A percentile compares a stretch with the other conserved stretches of the same genome.
These are phyloP conservation scores for Tinea semifulvella DNA, from an alignment of 2,888 invertebrate genomes.

Conservation along the genomic window DNA sequence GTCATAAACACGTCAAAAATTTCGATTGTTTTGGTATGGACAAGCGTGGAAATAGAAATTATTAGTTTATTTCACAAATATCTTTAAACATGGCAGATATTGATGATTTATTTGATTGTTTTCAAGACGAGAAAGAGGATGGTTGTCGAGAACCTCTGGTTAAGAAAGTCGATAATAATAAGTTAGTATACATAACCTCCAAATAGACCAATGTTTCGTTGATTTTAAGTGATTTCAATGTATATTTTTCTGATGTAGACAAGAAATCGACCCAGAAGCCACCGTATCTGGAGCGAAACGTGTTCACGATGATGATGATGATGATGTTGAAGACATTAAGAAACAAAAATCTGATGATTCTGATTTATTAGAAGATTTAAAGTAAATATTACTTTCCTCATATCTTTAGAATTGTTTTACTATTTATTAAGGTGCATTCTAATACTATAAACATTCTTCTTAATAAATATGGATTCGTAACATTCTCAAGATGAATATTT, in stretches of 20 bases:
- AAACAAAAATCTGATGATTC: conserved; percentile 38
- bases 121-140: conserved; percentile 34
- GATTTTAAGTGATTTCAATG: neutral
- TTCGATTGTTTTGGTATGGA: too few species aligned
- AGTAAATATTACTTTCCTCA: too few species aligned
- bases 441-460: too few species aligned
- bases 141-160: neutral
- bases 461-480: too few species aligned
- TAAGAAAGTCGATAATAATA: conserved; percentile 15
- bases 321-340: conserved; percentile 42
- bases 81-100: conserved; percentile 39
- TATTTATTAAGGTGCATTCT: too few species aligned
- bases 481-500: too few species aligned
- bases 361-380: conserved; percentile 43
- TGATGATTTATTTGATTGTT: conserved; percentile 51
- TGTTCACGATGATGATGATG: conserved; percentile 18
- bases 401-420: too few species aligned
- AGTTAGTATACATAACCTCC: conserved; percentile 9
- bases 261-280: neutral
- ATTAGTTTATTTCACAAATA: neutral
- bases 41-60: too few species aligned
- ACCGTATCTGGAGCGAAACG: conserved; percentile 19
- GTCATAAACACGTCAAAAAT: neutral
- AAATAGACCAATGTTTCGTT: neutral
- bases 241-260: neutral